phyloP scores from a whole-genome alignment of 2,113 vertebrate genomes.

The Bubo bubo region DNA sequence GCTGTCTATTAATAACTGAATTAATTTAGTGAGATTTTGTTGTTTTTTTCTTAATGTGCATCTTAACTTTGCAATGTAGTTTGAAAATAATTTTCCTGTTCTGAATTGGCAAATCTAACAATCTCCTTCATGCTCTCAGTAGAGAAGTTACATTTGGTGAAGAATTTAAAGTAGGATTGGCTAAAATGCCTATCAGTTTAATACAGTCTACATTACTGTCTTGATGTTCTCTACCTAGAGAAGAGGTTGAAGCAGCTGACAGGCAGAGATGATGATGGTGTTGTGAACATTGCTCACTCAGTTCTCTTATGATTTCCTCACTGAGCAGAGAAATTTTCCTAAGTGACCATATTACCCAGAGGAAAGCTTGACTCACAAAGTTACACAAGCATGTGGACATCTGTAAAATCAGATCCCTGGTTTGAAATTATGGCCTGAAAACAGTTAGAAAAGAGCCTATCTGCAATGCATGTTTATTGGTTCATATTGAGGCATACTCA shows the following conservation, averaged over 20 bases:
- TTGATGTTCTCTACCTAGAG: neutral
- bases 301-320: neutral
- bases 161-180: neutral
- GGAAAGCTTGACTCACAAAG: neutral
- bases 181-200: neutral
- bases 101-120: neutral
- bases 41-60: neutral
- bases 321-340: neutral
- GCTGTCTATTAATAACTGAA: neutral
- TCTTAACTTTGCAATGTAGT: neutral
- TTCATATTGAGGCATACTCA: neutral
- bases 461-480: neutral
- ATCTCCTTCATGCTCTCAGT: neutral
- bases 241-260: neutral
- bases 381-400: neutral
- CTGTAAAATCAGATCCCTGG: neutral
- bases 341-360: neutral
- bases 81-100: neutral
- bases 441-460: neutral
- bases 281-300: neutral
- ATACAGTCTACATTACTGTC: neutral
- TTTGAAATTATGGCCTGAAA: neutral
- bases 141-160: neutral
- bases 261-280: neutral
- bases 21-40: neutral